Base-by-base conservation (phyloP, 2,797 vertebrate genomes). In the Eulemur albifrons region DNA sequence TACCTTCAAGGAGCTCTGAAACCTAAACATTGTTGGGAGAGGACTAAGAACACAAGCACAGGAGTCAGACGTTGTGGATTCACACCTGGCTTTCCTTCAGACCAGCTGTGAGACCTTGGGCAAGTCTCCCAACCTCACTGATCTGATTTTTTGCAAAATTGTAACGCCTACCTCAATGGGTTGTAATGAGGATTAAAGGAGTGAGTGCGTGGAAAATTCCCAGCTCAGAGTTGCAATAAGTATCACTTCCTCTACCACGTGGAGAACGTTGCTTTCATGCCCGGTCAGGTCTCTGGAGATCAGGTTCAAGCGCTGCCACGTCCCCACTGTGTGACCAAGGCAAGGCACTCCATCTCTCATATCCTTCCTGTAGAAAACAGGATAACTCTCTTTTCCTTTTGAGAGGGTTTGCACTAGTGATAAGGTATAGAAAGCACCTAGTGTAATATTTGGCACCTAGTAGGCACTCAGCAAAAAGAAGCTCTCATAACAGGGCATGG, bases 221-320 rank as follows among this genome's bases (percentile, higher is more conserved):
- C 23, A 40, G 65, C 10, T n/a, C 40, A 54, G 76, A 40, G 5
- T 21, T 45, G 73, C 38, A 84, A 8, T 32, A 45, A 70, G 30
- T 12, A 40, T 11, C 30, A 63, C 0, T 59, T 76, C 23, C 23
- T 88, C 48, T 30, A 6, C 12, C 18, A 1, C 0, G 0, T 35
- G 20, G 77, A 25, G 13, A 63, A 50, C 27, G 17, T 52, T 40
- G 50, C 40, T n/a, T 18, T 73, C 40, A 0, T 4, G 21, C 48
- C 65, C n/a, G 2, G 27, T 17, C 45, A 25, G 25, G n/a, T 77
- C 40, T 54, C 35, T 61, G 79, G 69, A 25, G 72, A 57, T 52
- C 43, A 50, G 38, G 32, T 63, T n/a, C 9, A 35, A 52, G 10
- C 17, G 65, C 38, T 57, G 73, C 48, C 14, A 9, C 10, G 15